These are phyloP conservation scores for Emys orbicularis DNA, from an alignment of 2,797 vertebrate species.

Conservation along the genomic window DNA sequence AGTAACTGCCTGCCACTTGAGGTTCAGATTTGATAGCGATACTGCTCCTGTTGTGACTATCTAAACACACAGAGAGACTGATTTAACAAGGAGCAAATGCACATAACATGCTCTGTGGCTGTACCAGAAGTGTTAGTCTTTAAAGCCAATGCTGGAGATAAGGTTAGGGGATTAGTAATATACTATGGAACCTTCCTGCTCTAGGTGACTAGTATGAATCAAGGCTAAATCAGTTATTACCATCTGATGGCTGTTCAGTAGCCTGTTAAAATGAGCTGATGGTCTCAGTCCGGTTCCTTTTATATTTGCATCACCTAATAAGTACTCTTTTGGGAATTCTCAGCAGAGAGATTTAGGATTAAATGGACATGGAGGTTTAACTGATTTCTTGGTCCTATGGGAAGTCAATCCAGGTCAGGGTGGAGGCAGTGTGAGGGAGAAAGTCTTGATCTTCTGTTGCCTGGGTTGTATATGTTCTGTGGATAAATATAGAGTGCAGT, in stretches of 20 bases:
- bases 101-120: not conserved
- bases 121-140: not conserved
- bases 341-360: not conserved
- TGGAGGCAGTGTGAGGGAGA: not conserved
- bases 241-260: accelerated
- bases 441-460: not conserved
- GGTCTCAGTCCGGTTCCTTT: not conserved
- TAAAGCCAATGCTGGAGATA: not conserved
- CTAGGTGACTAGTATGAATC: not conserved
- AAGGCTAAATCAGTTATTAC: not conserved
- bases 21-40: constrained; percentile 50
- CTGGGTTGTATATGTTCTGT: not conserved
- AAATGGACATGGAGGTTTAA: not conserved
- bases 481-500: not conserved
- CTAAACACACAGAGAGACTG: constrained; percentile 39
- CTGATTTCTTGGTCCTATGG: not conserved
- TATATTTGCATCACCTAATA: accelerated
- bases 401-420: not conserved
- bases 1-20: not conserved
- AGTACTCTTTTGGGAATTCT: not conserved
- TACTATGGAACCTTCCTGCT: not conserved
- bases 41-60: constrained; percentile 36
- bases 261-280: not conserved
- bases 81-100: constrained; percentile 50
- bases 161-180: accelerated